These are phyloP conservation scores for Philotrypesis tridentata DNA, from an alignment of 1,140 invertebrate species.

Conservation along the genomic window DNA sequence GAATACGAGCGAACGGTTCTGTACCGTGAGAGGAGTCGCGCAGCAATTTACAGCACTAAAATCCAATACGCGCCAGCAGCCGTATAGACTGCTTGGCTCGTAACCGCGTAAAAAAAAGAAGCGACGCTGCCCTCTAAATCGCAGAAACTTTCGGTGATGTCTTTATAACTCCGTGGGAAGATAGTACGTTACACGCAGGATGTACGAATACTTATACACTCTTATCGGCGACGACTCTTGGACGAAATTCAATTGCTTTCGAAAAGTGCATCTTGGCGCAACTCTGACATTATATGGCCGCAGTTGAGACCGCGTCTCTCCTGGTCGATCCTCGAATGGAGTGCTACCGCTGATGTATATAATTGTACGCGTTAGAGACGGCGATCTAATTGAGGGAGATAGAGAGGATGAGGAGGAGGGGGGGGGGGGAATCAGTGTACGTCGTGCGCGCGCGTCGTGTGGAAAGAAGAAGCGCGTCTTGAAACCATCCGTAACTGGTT, in stretches of 20 bases:
- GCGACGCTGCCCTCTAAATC: too few relatives aligned
- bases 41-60: conserved; percentile 7
- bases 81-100: neutral
- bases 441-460: neutral
- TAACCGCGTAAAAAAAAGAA: neutral
- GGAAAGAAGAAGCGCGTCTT: conserved; percentile 21
- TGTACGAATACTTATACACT: too few relatives aligned
- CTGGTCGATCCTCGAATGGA: too few relatives aligned
- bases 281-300: too few relatives aligned
- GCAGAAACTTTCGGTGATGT: neutral
- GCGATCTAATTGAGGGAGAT: conserved; percentile 8
- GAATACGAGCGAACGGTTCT: neutral
- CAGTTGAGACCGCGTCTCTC: too few relatives aligned
- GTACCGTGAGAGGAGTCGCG: neutral
- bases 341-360: neutral
- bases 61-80: neutral
- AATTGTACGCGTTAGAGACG: conserved; percentile 1
- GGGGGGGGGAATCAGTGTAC: neutral
- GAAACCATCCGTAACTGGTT: conserved; percentile 29
- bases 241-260: too few relatives aligned
- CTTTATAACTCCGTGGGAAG: neutral
- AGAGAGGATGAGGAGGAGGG: neutral
- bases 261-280: too few relatives aligned
- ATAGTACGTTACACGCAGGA: too few relatives aligned
- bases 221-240: too few relatives aligned